Base-by-base conservation (phyloP, 2,113 vertebrate species). In the Cromileptes altivelis region DNA sequence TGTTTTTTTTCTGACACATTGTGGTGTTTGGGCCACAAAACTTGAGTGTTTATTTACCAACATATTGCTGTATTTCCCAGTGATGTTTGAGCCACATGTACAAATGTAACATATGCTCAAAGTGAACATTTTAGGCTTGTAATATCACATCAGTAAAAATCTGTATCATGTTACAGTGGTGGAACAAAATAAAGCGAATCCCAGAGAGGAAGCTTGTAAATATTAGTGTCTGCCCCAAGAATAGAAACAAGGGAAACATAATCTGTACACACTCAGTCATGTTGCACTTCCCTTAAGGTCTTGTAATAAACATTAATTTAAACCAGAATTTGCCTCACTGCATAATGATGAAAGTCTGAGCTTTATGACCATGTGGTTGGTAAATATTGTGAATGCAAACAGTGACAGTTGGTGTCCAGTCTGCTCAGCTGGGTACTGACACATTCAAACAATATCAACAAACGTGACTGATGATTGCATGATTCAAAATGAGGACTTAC, bases 361-460 rank as follows among this genome's bases (percentile, higher is more conserved):
- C 19, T 80, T 83, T 75, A 77, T 33, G 78, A 69, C 68, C 87
- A 75, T 70, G 70, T 84, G 81, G 61, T 60, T 6, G 57, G 76
- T 87, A 81, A 86, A 91, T 87, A 87, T 87, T 88, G 68, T 72
- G 25, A 87, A 80, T 61, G 74, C 77, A 91, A 91, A 82, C 85
- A 83, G 72, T 67, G 80, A 88, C 78, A 89, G 82, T 90, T 87
- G 85, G 86, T 89, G 74, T 81, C 82, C 85, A 78, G 86, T 73
- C 81, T 88, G 87, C 75, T 91, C 74, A 83, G 65, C 30, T 1
- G 52, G 55, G 57, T 60, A 25, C 79, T 45, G 63, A 74, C 77
- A 70, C 10, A 73, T 45, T 68, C 55, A 80, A 77, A 84, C 72
- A 52, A 72, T 80, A 85, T 84, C 76, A 83, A 85, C 70, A 85